Percentiles rank a stretch among this genome's conserved stretches.
phyloP scores from a whole-genome alignment of 2,113 vertebrate genomes.

The Brachionichthys hirsutus region DNA sequence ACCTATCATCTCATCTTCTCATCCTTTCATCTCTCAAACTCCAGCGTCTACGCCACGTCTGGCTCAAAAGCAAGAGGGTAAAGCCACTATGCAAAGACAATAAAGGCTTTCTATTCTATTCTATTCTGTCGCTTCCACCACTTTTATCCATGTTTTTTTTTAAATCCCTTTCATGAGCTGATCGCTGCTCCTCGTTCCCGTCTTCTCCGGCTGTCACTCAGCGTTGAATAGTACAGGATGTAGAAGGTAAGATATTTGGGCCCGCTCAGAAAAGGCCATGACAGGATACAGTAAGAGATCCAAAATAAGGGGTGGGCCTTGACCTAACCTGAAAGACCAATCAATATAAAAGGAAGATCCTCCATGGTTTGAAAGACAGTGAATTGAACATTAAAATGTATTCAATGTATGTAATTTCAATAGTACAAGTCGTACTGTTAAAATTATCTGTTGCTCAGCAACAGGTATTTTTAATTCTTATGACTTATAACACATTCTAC shows the following conservation, averaged over 20 bases:
- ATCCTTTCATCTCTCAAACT: conserved; percentile 38
- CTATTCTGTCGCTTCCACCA: conserved; percentile 45
- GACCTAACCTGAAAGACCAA: not conserved
- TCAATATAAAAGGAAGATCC: not conserved
- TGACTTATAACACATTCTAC: not conserved
- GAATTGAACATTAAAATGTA: not conserved
- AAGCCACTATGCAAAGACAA: too few species aligned
- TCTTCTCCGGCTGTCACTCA: conserved; percentile 39
- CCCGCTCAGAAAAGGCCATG: conserved; percentile 1
- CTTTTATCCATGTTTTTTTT: conserved; percentile 15
- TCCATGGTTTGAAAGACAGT: not conserved
- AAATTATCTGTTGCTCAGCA: not conserved
- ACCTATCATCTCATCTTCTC: conserved; percentile 26
- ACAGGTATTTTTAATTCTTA: not conserved
- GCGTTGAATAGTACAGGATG: conserved; percentile 34
- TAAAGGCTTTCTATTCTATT: too few species aligned
- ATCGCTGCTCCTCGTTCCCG: conserved; percentile 23
- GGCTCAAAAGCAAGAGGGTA: too few species aligned
- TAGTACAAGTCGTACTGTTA: not conserved
- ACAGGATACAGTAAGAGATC: not conserved
- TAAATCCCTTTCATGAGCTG: conserved; percentile 13
- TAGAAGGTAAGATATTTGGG: conserved; percentile 6
- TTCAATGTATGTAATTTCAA: not conserved
- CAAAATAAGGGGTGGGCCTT: not conserved
- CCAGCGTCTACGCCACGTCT: conserved; percentile 11